Conservation (phyloP, 2,797 vertebrate species). For the Sebastes vulpes region DNA sequence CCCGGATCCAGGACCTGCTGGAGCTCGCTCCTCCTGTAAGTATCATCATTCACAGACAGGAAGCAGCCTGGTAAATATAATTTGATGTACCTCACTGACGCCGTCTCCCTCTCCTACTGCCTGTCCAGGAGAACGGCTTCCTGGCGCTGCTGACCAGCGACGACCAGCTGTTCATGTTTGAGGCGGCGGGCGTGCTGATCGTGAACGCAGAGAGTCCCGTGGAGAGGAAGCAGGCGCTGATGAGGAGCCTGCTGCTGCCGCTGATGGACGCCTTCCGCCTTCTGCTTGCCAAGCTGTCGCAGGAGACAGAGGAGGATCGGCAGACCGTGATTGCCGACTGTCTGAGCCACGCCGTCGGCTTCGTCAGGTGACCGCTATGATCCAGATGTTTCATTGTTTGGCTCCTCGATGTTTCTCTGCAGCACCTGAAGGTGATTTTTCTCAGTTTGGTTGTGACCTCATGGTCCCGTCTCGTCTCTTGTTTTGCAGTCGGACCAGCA, state of each 20-base stretch:
- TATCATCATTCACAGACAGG: conserved; percentile 1
- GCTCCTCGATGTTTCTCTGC: too few species aligned
- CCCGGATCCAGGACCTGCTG: conserved; percentile 95
- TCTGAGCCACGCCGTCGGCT: conserved; percentile 95
- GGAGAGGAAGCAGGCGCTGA: conserved; percentile 93
- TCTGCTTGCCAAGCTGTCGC: conserved; percentile 91
- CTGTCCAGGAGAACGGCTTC: conserved; percentile 93
- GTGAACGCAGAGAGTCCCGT: conserved; percentile 93
- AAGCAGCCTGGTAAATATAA: background rate
- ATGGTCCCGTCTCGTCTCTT: background rate
- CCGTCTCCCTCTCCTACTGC: background rate
- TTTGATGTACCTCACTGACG: background rate
- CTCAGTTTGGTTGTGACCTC: too few species aligned
- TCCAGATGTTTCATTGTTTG: background rate
- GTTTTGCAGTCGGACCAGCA: conserved; percentile 93
- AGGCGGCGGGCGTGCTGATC: conserved; percentile 95
- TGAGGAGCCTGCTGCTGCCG: conserved; percentile 94
- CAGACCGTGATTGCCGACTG: conserved; percentile 93
- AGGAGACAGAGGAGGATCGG: conserved; percentile 92
- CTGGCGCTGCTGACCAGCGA: conserved; percentile 93
- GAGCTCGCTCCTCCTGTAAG: conserved; percentile 94
- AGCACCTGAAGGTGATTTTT: too few species aligned
- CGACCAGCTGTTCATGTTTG: conserved; percentile 98
- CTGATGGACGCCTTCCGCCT: conserved; percentile 95
- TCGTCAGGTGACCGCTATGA: conserved; percentile 84